Base-by-base conservation (phyloP, 2,888 invertebrate genomes). In the Drosophila imparisetae region DNA sequence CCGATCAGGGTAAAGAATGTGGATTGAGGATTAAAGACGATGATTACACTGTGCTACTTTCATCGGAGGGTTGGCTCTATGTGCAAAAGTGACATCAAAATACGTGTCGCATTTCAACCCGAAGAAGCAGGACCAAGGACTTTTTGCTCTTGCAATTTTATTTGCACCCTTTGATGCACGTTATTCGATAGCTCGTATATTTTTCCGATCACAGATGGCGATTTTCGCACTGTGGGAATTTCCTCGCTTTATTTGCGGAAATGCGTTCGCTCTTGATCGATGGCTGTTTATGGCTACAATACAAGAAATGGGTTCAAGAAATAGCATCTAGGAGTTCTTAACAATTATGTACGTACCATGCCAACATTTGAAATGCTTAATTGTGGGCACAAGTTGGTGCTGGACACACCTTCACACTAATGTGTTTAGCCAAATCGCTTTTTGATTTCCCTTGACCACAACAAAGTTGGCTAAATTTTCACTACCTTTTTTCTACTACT, bases 181-280 rank as follows among this genome's bases (percentile, higher is more conserved):
- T 85, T 89, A 91, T 92, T 91, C 75, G 91, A 91, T 86, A 89
- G 81, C 80, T 85, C 88, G 83, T 90, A 90, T 86, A 89, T 90
- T 87, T 81, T 69, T 66, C 48, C 38, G 49, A 83, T 80, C 83
- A 73, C 69, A 21, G 30, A 58, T 50, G 61, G 52, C 72, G 68
- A 84, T 81, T 88, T 83, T 85, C 32, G 89, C 84, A 77, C 86
- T 88, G 87, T 89, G 86, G 82, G 86, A 86, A 86, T 70, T 84
- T 71, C 24, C 58, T 61, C 8, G 67, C 66, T 45, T 63, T 73
- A 62, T 65, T 84, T 81, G 71, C 71, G 64, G 67, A 84, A 75
- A 72, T 65, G 68, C 74, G 79, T 70, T 66, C 62, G 52, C 57
- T 72, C 61, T 45, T 83, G 86, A 88, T 86, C 70, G 84, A 86